These are phyloP conservation scores for Tetraodon nigroviridis DNA, from an alignment of 2,113 vertebrate genomes.

Conservation along the genomic window DNA sequence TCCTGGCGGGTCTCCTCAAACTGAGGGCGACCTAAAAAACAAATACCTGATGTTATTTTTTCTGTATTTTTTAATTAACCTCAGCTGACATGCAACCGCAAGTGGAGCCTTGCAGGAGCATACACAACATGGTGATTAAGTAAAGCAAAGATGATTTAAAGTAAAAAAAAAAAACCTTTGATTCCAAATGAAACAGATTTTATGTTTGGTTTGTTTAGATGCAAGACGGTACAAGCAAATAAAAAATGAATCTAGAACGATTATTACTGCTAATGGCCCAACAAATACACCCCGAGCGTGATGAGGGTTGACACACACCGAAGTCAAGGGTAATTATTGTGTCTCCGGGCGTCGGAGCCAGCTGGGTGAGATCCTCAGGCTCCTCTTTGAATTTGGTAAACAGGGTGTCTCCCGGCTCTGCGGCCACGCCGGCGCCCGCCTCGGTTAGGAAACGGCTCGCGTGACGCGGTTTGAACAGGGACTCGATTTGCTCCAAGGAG, in stretches of 20 bases:
- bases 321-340: constrained; percentile 89
- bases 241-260: no score
- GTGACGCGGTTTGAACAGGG: constrained; percentile 83
- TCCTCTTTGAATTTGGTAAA: constrained; percentile 94
- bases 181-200: no score
- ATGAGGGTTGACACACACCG: constrained; percentile 66
- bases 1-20: constrained; percentile 79
- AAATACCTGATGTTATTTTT: background rate
- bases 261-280: background rate
- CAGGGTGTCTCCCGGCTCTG: constrained; percentile 77
- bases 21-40: constrained; percentile 70
- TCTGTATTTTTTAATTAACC: no score
- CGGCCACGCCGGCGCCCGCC: constrained; percentile 1
- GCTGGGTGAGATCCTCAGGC: constrained; percentile 89
- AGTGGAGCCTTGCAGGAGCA: no score
- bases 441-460: constrained; percentile 78
- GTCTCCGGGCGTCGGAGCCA: constrained; percentile 91
- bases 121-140: no score
- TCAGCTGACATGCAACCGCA: no score
- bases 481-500: constrained; percentile 95
- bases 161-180: no score
- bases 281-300: background rate
- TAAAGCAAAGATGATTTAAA: no score
- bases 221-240: no score
- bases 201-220: no score